phyloP scores from a whole-genome alignment of 2,888 invertebrate genomes.

The Creontiades dilutus region DNA sequence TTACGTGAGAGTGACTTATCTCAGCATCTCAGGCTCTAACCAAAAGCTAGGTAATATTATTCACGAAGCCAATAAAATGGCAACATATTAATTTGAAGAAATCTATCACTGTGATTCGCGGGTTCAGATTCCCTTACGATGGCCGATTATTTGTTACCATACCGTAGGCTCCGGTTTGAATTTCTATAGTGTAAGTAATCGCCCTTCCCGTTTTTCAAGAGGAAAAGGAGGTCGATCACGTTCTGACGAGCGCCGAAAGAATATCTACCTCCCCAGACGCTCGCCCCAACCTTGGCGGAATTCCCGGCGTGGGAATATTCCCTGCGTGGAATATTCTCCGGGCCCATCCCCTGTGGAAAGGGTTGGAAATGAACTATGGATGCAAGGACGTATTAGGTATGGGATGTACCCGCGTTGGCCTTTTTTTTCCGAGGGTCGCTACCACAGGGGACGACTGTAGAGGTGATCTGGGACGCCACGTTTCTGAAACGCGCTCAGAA shows the following conservation, averaged over 20 bases:
- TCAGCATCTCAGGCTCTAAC: no score
- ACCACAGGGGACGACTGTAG: slow-evolving; percentile 27
- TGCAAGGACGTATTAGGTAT: slow-evolving; percentile 27
- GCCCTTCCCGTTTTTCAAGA: neutral
- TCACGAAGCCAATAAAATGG: no score
- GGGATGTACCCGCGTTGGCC: neutral
- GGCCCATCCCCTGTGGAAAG: neutral
- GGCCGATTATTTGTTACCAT: no score
- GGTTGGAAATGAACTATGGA: slow-evolving; percentile 26
- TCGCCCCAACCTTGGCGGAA: neutral
- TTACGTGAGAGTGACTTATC: no score
- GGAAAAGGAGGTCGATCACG: slow-evolving; percentile 16
- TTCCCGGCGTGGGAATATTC: no score
- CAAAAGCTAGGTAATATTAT: no score
- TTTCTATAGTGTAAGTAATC: neutral
- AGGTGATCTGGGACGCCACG: slow-evolving; percentile 46
- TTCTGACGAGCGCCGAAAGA: slow-evolving; percentile 28
- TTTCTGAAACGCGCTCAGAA: slow-evolving; percentile 42
- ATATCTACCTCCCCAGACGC: neutral
- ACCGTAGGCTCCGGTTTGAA: no score
- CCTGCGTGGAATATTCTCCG: no score
- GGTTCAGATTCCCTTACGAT: no score
- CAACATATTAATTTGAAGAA: no score
- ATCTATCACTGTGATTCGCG: no score
- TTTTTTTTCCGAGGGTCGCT: slow-evolving; percentile 20